phyloP scores from a whole-genome alignment of 1,140 invertebrate genomes.

The Drosophila pectinifera region DNA sequence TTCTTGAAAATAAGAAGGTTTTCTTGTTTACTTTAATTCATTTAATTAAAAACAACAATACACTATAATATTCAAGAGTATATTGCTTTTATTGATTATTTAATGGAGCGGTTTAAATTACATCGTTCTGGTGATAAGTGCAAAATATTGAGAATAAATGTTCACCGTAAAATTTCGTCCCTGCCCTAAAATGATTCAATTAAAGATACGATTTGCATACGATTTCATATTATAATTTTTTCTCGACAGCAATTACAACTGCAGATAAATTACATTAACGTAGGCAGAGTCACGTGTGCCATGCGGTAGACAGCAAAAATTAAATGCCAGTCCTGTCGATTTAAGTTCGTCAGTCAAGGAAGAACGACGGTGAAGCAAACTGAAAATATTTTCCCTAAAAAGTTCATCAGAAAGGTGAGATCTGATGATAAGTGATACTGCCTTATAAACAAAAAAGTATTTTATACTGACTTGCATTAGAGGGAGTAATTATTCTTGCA shows the following conservation, averaged over 20 bases:
- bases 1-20: not conserved
- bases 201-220: constrained; percentile 79
- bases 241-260: constrained; percentile 65
- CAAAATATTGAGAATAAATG: constrained; percentile 78
- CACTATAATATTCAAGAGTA: constrained; percentile 7
- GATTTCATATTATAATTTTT: constrained; percentile 48
- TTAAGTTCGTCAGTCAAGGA: constrained; percentile 69
- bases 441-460: not conserved
- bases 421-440: not conserved
- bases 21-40: not conserved
- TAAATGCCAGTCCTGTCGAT: constrained; percentile 68
- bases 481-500: not conserved
- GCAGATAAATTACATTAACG: constrained; percentile 81
- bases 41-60: not conserved
- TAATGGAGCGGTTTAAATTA: constrained; percentile 63
- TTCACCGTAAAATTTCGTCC: constrained; percentile 42
- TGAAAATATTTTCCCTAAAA: constrained; percentile 57
- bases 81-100: constrained; percentile 29
- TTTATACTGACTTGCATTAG: not conserved
- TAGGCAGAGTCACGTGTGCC: constrained; percentile 49
- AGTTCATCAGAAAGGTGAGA: not conserved
- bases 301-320: constrained; percentile 39
- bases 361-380: constrained; percentile 26
- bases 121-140: constrained; percentile 57
- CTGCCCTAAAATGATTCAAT: constrained; percentile 72